phyloP scores from a whole-genome alignment of 2,797 vertebrate genomes.

The Anolis apletophallus region DNA sequence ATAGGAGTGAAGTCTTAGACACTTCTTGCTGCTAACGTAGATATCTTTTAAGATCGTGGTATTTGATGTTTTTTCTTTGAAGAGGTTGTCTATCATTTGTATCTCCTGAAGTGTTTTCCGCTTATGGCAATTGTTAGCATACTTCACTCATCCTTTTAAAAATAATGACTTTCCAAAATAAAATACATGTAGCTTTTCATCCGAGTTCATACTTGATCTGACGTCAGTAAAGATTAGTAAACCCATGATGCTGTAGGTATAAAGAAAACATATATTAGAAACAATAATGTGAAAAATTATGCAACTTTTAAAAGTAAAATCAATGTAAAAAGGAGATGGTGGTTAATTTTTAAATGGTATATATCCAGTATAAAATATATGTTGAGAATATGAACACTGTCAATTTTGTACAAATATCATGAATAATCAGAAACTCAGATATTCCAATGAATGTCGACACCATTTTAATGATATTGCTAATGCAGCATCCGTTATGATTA shows the following conservation, averaged over 20 bases:
- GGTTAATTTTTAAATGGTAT: neutral
- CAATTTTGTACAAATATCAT: neutral
- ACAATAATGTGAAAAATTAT: slow-evolving; percentile 14
- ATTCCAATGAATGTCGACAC: neutral
- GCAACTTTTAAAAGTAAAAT: slow-evolving; percentile 6
- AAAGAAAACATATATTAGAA: slow-evolving; percentile 60
- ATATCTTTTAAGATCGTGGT: slow-evolving; percentile 13
- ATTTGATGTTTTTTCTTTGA: slow-evolving; percentile 30
- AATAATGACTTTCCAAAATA: slow-evolving; percentile 46
- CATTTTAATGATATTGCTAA: neutral
- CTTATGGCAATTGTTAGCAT: slow-evolving; percentile 37
- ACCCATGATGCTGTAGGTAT: slow-evolving; percentile 81
- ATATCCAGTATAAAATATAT: neutral
- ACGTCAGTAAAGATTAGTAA: slow-evolving; percentile 67
- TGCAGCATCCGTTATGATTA: neutral
- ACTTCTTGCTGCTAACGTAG: slow-evolving; percentile 21
- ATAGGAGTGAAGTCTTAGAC: neutral
- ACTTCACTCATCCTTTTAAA: slow-evolving; percentile 45
- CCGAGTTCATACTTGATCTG: slow-evolving; percentile 50
- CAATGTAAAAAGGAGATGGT: neutral
- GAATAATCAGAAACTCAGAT: neutral
- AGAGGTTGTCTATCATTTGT: slow-evolving; percentile 22
- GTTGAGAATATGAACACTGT: neutral
- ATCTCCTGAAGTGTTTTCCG: slow-evolving; percentile 31
- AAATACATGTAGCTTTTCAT: slow-evolving; percentile 48